Percentiles rank a stretch among this genome's conserved stretches.
These are phyloP conservation scores for Rhea pennata DNA, from an alignment of 2,113 vertebrate species.

Conservation along the genomic window DNA sequence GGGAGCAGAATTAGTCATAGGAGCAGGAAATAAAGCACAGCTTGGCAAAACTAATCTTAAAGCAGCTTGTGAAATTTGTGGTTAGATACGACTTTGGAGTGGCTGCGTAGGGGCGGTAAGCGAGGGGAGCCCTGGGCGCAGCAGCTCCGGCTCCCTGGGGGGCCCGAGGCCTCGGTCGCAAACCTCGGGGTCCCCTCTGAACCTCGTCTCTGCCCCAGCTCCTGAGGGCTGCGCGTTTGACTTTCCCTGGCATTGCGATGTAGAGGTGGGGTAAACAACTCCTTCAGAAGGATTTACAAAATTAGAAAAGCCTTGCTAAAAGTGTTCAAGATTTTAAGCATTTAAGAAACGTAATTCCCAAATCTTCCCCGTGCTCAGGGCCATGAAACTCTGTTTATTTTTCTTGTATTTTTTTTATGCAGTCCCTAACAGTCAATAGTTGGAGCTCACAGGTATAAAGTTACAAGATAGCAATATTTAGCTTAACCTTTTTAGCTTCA, in stretches of 20 bases:
- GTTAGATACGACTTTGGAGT: no score
- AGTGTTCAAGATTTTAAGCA: not conserved
- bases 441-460: not conserved
- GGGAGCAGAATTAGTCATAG: accelerated
- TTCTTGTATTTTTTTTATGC: not conserved
- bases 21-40: not conserved
- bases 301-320: not conserved
- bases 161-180: not conserved
- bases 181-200: not conserved
- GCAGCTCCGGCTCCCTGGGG: no score
- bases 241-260: no score
- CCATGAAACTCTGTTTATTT: not conserved
- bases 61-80: not conserved
- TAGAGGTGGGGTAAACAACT: no score
- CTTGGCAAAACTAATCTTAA: not conserved
- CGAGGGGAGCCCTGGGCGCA: not conserved
- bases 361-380: not conserved
- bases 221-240: no score
- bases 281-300: not conserved
- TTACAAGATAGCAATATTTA: not conserved
- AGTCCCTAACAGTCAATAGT: not conserved
- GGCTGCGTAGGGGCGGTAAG: accelerated
- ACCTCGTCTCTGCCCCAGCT: no score
- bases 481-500: not conserved
- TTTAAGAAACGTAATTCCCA: not conserved